phyloP scores from a whole-genome alignment of 1,140 invertebrate species.

The Chymomyza costata region DNA sequence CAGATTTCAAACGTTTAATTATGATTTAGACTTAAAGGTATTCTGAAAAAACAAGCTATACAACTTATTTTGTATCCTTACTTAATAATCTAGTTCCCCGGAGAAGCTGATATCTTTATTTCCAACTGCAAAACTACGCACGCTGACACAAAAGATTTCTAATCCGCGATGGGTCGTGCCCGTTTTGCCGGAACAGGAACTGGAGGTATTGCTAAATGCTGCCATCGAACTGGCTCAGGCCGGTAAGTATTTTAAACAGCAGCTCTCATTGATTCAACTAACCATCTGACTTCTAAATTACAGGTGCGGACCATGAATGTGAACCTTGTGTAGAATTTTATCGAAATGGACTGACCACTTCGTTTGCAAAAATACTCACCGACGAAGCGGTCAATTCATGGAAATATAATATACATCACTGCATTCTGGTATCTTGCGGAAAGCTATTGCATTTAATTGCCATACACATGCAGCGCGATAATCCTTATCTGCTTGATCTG shows the following conservation, averaged over 20 bases:
- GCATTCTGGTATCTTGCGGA: slow-evolving; percentile 94
- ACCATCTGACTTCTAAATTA: slow-evolving; percentile 21
- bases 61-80: not conserved
- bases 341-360: slow-evolving; percentile 94
- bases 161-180: slow-evolving; percentile 97
- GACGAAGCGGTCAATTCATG: slow-evolving; percentile 98
- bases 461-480: slow-evolving; percentile 92
- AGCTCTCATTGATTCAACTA: not conserved
- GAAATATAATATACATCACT: slow-evolving; percentile 97
- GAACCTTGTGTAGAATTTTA: slow-evolving; percentile 96
- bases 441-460: slow-evolving; percentile 94
- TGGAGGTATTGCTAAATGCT: slow-evolving; percentile 93
- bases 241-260: slow-evolving; percentile 76
- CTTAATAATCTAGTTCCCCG: slow-evolving; percentile 40
- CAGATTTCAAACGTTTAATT: slow-evolving; percentile 6
- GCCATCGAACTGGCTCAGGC: slow-evolving; percentile 90
- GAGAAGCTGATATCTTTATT: slow-evolving; percentile 78
- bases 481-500: slow-evolving; percentile 94
- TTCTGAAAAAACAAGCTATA: not conserved
- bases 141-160: slow-evolving; percentile 96
- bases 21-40: not conserved
- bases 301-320: slow-evolving; percentile 91
- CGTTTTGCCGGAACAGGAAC: slow-evolving; percentile 95
- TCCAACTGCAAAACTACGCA: slow-evolving; percentile 89
- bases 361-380: slow-evolving; percentile 98